phyloP scores from a whole-genome alignment of 2,113 vertebrate species.

The Pseudopipra pipra region DNA sequence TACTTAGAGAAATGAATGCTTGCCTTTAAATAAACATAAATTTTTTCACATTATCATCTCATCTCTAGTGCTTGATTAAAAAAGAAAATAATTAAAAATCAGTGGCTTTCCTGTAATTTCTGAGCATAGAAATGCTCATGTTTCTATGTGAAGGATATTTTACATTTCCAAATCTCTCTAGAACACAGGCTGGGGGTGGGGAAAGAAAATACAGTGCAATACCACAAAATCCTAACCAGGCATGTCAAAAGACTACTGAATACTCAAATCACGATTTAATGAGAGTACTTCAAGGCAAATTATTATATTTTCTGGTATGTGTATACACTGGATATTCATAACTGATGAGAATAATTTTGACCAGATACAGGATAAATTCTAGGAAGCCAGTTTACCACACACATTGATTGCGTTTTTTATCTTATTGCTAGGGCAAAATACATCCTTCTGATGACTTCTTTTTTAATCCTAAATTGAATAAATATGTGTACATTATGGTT shows the following conservation, averaged over 20 bases:
- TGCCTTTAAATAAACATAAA: not conserved
- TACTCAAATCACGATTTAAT: not conserved
- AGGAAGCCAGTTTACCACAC: not conserved
- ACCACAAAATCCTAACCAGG: not conserved
- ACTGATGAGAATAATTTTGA: not conserved
- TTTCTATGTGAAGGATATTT: not conserved
- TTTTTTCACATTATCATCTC: not conserved
- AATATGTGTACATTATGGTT: not conserved
- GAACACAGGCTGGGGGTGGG: not conserved
- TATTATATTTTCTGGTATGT: not conserved
- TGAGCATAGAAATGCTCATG: not conserved
- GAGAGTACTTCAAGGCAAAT: not conserved
- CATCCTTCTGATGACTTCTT: not conserved
- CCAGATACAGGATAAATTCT: not conserved
- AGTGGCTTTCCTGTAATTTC: not conserved
- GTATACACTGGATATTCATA: not conserved
- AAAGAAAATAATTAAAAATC: not conserved
- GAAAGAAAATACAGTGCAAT: conserved; percentile 12
- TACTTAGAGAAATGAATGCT: conserved; percentile 27
- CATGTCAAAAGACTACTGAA: not conserved
- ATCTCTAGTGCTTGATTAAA: not conserved
- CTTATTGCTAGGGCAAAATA: not conserved
- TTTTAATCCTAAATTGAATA: not conserved
- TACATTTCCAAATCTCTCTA: not conserved
- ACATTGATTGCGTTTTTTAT: not conserved